Evolutionary conservation across 2,797 vertebrate genomes (phyloP).

Genomic region (Silurus lanzhouensis): DNA sequence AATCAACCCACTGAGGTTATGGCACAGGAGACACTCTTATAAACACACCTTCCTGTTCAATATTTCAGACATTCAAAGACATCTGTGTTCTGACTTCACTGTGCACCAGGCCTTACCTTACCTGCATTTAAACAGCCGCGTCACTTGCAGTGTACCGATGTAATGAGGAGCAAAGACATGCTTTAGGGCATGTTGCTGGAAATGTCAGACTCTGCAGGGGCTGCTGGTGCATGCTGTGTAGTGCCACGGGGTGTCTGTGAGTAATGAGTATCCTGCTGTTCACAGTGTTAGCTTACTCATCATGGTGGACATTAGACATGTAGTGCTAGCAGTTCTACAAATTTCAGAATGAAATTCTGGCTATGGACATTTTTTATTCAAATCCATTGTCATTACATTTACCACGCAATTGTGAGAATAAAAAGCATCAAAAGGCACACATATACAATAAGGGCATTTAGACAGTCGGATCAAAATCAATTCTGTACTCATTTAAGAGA

Average conservation of each 20-base stretch:
- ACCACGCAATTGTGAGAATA: not conserved
- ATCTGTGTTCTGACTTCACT: not conserved
- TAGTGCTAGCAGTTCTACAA: not conserved
- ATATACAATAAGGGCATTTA: not conserved
- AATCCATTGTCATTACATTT: not conserved
- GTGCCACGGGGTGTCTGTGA: not conserved
- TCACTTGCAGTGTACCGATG: constrained; percentile 10
- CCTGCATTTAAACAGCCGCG: not conserved
- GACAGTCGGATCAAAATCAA: not conserved
- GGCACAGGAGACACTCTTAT: not conserved
- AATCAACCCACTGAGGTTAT: not conserved
- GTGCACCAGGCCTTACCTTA: not conserved
- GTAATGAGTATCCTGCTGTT: constrained; percentile 23
- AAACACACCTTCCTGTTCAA: constrained; percentile 6
- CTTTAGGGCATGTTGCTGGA: constrained; percentile 25
- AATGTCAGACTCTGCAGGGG: constrained; percentile 35
- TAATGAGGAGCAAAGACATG: constrained; percentile 22
- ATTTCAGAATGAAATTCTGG: not conserved
- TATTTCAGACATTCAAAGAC: constrained; percentile 5
- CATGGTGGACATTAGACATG: not conserved
- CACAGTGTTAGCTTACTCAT: not conserved
- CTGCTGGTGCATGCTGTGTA: constrained; percentile 13
- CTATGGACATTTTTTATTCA: not conserved
- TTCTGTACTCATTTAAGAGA: not conserved
- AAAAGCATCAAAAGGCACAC: not conserved